phyloP scores from a whole-genome alignment of 2,113 vertebrate genomes.

The Sula dactylatra region DNA sequence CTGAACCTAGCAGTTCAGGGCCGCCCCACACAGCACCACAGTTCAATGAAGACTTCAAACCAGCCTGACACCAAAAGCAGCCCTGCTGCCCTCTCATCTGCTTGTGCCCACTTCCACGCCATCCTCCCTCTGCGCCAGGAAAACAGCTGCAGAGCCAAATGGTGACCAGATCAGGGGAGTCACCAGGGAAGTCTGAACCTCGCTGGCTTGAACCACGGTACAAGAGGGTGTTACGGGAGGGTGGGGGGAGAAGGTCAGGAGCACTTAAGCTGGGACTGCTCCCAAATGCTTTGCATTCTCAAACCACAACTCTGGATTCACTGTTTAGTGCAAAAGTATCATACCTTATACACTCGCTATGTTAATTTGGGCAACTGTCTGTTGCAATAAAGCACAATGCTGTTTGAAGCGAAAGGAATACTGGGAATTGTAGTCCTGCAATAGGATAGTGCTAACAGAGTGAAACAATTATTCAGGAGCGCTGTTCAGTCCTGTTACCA shows the following conservation, averaged over 20 bases:
- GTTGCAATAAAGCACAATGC: neutral
- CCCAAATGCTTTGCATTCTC: neutral
- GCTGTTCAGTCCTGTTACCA: neutral
- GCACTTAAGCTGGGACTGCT: neutral
- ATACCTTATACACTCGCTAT: rapidly evolving
- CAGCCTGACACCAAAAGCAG: neutral
- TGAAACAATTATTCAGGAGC: neutral
- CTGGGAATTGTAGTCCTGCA: neutral
- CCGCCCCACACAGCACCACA: neutral
- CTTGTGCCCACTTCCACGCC: neutral
- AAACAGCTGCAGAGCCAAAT: neutral
- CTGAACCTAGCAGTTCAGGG: neutral
- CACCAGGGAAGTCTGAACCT: neutral
- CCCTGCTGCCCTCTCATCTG: neutral
- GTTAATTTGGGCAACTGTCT: neutral
- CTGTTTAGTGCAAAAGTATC: neutral
- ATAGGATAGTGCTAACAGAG: neutral
- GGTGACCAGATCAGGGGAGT: rapidly evolving
- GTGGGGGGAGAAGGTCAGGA: neutral
- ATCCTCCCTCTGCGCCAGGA: neutral
- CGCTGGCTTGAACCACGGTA: rapidly evolving
- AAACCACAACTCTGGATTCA: neutral
- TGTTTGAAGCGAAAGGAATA: neutral
- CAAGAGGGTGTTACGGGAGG: rapidly evolving
- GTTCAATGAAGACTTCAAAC: neutral